phyloP scores from a whole-genome alignment of 1,140 invertebrate species.

The Orussus abietinus region DNA sequence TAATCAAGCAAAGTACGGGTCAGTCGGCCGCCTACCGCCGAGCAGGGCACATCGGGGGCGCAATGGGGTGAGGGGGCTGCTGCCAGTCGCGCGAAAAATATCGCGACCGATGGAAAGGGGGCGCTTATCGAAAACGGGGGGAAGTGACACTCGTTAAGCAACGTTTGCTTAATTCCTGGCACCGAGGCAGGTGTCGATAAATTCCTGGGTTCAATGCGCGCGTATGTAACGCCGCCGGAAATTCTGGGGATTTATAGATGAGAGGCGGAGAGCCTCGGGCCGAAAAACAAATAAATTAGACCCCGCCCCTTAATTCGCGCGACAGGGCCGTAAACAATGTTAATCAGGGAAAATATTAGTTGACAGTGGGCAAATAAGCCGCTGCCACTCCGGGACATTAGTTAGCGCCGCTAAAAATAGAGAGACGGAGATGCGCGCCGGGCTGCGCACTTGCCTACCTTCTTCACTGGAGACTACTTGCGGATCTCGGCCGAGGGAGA shows the following conservation, averaged over 20 bases:
- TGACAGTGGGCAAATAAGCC: slow-evolving; percentile 18
- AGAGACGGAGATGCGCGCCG: neutral
- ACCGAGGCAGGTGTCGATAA: slow-evolving; percentile 13
- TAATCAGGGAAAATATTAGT: slow-evolving; percentile 34
- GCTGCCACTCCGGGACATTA: neutral
- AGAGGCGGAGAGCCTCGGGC: neutral
- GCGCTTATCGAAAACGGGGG: too few species aligned
- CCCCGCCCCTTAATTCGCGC: slow-evolving; percentile 22
- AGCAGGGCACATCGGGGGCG: too few species aligned
- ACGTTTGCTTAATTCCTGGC: neutral
- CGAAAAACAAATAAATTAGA: slow-evolving; percentile 35
- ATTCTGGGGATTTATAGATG: slow-evolving; percentile 28
- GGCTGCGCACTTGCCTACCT: slow-evolving; percentile 14
- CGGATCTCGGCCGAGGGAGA: neutral
- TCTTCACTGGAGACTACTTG: slow-evolving; percentile 1
- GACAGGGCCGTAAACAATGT: slow-evolving; percentile 30
- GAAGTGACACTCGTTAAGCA: neutral
- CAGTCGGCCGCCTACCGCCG: too few species aligned
- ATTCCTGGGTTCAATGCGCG: too few species aligned
- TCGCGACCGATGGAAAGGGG: too few species aligned
- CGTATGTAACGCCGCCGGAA: slow-evolving; percentile 14
- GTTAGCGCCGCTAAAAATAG: slow-evolving; percentile 10
- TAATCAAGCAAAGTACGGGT: too few species aligned
- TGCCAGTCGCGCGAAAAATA: too few species aligned
- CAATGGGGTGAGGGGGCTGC: too few species aligned